phyloP scores from a whole-genome alignment of 1,140 invertebrate species.

The Pachypsylla venusta region DNA sequence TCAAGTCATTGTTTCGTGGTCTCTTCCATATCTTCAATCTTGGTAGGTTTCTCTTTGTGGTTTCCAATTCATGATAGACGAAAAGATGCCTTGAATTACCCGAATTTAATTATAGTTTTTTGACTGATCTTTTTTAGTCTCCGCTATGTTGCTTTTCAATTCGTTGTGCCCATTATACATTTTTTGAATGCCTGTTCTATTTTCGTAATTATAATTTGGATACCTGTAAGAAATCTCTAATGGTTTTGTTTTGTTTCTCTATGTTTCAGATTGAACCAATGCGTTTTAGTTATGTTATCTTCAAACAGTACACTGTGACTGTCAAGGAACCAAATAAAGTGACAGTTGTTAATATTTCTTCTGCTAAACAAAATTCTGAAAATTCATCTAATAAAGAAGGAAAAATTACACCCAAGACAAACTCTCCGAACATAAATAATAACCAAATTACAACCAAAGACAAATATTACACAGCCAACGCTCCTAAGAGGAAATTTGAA shows the following conservation, averaged over 20 bases:
- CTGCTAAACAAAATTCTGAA: not conserved
- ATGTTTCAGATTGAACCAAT: constrained; percentile 32
- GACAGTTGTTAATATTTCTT: constrained; percentile 5
- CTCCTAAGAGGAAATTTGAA: constrained; percentile 14
- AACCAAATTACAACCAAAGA: constrained; percentile 1
- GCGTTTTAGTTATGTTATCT: constrained; percentile 33
- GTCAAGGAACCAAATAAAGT: constrained; percentile 6
- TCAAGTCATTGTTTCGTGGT: too few species aligned
- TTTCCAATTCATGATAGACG: too few species aligned
- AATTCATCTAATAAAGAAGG: constrained; percentile 1
- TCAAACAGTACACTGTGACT: constrained; percentile 24
- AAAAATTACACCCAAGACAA: not conserved
- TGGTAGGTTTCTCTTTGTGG: too few species aligned
- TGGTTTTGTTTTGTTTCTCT: constrained; percentile 16
- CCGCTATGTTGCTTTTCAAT: too few species aligned
- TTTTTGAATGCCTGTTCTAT: too few species aligned
- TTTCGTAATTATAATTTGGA: too few species aligned
- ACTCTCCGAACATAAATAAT: constrained; percentile 1
- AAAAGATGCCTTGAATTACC: too few species aligned
- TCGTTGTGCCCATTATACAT: too few species aligned
- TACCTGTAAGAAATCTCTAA: too few species aligned
- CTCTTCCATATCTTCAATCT: too few species aligned
- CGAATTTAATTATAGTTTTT: too few species aligned
- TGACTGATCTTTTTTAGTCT: too few species aligned
- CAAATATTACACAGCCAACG: not conserved